phyloP scores from a whole-genome alignment of 30 jellyfish, hydroid and myxozoan genomes.

The Hydractinia echinata region DNA sequence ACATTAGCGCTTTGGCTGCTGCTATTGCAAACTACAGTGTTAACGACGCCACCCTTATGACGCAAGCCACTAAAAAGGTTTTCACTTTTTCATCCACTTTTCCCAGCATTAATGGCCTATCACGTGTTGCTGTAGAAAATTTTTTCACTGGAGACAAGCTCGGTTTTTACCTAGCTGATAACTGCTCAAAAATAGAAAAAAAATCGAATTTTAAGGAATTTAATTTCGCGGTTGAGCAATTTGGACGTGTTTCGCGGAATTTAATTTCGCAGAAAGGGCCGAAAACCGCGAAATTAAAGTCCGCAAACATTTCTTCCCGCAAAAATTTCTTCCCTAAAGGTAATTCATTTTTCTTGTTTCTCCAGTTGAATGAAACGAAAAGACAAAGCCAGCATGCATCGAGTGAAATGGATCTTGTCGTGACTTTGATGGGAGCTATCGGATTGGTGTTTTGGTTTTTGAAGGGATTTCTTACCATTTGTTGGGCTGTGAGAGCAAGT shows the following conservation, averaged over 20 bases:
- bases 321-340: no score
- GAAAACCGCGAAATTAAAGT: not conserved
- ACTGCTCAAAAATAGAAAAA: not conserved
- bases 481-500: no score
- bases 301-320: no score
- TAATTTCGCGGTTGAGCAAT: not conserved
- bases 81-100: slow-evolving; percentile 1
- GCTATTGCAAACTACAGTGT: slow-evolving; percentile 16
- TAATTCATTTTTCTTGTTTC: no score
- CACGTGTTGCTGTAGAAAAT: not conserved
- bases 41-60: not conserved
- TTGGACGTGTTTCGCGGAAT: slow-evolving; percentile 10
- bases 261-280: not conserved
- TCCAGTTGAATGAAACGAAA: no score
- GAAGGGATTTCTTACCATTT: no score
- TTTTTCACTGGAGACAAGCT: not conserved
- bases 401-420: no score
- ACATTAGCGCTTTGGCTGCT: slow-evolving; percentile 16
- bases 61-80: not conserved
- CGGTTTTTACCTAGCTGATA: no score
- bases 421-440: no score
- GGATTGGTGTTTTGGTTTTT: no score
- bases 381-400: no score
- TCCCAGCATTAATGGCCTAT: not conserved
- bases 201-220: not conserved